These are phyloP conservation scores for Ametastegia equiseti DNA, from an alignment of 2,888 invertebrate genomes.

Conservation along the genomic window DNA sequence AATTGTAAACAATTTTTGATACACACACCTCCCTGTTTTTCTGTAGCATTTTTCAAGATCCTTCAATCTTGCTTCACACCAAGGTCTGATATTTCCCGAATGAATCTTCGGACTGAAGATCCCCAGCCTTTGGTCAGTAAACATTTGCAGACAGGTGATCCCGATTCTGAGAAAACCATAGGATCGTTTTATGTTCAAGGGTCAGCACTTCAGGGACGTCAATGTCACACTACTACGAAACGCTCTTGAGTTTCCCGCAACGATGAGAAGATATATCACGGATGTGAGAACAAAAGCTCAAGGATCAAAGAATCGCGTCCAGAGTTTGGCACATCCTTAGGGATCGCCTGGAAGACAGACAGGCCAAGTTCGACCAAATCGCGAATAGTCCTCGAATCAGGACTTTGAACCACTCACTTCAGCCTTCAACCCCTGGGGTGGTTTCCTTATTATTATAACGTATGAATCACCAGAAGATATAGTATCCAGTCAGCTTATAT, in stretches of 20 bases:
- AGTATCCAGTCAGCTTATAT: too few relatives aligned
- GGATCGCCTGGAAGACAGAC: constrained; percentile 1
- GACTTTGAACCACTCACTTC: not conserved
- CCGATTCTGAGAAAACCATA: not conserved
- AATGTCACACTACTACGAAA: not conserved
- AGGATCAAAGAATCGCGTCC: constrained; percentile 7
- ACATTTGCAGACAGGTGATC: constrained; percentile 20
- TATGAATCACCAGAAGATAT: not conserved
- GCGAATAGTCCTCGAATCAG: not conserved
- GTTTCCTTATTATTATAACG: not conserved
- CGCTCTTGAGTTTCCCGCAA: not conserved
- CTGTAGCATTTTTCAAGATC: not conserved
- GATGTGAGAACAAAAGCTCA: not conserved
- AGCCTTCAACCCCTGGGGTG: not conserved
- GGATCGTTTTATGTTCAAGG: not conserved
- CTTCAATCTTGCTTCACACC: not conserved
- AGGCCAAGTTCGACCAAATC: not conserved
- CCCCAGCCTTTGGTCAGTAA: not conserved
- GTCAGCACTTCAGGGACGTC: not conserved
- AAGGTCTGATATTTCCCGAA: not conserved
- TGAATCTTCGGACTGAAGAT: not conserved
- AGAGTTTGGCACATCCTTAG: not conserved
- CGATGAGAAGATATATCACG: not conserved
- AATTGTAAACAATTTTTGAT: not conserved
- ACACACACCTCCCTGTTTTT: not conserved